Percentiles rank a stretch among this genome's conserved stretches.
Evolutionary conservation across 2,888 invertebrate genomes (phyloP).

Genomic region (Drepanosiphum platanoidis): DNA sequence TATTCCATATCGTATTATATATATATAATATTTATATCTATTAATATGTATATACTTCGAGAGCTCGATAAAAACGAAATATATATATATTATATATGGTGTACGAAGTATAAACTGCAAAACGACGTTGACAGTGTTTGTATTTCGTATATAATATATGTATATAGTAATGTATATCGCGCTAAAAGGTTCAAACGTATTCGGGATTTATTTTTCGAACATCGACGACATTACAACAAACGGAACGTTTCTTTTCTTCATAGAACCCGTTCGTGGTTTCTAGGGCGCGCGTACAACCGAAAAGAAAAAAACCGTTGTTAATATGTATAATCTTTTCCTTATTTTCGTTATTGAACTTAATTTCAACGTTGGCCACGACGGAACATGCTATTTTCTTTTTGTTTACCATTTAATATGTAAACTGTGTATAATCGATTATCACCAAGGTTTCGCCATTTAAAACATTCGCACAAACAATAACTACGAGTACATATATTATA

Average conservation of each 20-base stretch:
- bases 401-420: background rate
- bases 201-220: background rate
- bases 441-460: slow-evolving; percentile 15
- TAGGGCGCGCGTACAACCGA: background rate
- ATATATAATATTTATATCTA: background rate
- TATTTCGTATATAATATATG: background rate
- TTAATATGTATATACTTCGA: background rate
- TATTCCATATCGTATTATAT: background rate
- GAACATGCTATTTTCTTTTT: slow-evolving; percentile 1
- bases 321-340: background rate
- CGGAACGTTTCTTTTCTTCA: too few species aligned
- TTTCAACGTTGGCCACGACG: background rate
- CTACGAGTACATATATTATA: too few species aligned
- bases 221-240: background rate
- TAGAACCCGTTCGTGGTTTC: too few species aligned
- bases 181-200: background rate
- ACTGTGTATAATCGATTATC: slow-evolving; percentile 42
- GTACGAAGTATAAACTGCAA: background rate
- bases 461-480: background rate
- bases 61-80: background rate
- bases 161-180: background rate
- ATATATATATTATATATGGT: too few species aligned
- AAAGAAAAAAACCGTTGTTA: background rate
- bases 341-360: background rate
- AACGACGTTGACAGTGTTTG: background rate